Base-by-base conservation (phyloP, 1,140 invertebrate genomes). In the Zaprionus ornatus region DNA sequence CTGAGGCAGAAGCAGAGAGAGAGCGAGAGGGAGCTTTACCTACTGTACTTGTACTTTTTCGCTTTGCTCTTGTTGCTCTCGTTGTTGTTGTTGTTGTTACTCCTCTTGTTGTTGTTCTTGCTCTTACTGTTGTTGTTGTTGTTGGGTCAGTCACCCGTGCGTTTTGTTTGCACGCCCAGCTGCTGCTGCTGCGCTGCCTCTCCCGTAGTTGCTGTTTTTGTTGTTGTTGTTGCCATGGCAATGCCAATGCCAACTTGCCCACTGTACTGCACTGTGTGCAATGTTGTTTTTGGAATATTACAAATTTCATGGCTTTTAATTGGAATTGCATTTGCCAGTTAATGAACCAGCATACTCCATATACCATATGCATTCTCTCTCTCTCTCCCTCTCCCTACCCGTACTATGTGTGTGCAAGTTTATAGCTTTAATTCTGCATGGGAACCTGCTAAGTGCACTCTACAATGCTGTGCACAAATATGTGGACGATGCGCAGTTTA, bases 81-180 rank as follows among this genome's bases (percentile, higher is more conserved):
- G 35, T 67, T 84, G 56, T 60, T 73, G 23, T 61, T 76, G 62
- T 76, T 74, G 70, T 67, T 87, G 67, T 9, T 29, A 7, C 57
- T 5, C 6, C 6, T 21, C 9, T 55, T 73, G 25, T 61, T 73
- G 17, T 25, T 63, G 54, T 27, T 72, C 29, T 35, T 56, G 52
- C 23, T 65, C 37, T 7, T 61, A 25, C 61, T 84, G 56, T 60
- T 73, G 25, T 60, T 76, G 62, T 79, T 85, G 65, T 68, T 74
- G 70, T 68, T 87, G 70, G 65, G 21, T 79, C 77, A 88, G 79
- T 84, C 77, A 84, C 80, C 74, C 78, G 65, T 90, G 84, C 84
- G 85, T 84, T 90, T 88, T 88, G 84, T 84, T 86, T 82, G 82
- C 76, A 82, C 76, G 82, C 79, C 82, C 83, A 70, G 74, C 79